Evolutionary conservation across 1,140 invertebrate genomes (phyloP).

Genomic region (Venturia canescens): DNA sequence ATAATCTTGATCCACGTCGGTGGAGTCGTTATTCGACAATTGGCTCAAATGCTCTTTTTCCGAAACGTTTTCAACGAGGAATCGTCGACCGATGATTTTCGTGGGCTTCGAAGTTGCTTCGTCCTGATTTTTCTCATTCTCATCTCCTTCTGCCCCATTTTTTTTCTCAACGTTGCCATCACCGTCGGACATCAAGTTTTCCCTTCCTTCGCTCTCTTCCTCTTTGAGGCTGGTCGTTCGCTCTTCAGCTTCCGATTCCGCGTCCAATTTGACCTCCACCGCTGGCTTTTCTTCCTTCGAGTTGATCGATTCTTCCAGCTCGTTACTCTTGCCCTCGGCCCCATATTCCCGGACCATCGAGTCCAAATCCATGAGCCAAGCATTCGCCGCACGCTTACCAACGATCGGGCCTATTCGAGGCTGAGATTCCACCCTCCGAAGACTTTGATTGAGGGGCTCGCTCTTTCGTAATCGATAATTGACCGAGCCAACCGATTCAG

Average conservation of each 20-base stretch:
- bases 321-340: conserved; percentile 41
- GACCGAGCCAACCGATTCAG: neutral
- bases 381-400: neutral
- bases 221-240: neutral
- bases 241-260: neutral
- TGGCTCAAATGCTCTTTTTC: conserved; percentile 72
- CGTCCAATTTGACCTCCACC: neutral
- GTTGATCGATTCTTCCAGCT: conserved; percentile 22
- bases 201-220: neutral
- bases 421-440: conserved; percentile 12
- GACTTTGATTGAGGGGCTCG: conserved; percentile 1
- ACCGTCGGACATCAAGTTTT: neutral
- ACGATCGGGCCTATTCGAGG: neutral
- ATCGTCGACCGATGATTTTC: conserved; percentile 68
- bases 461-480: neutral
- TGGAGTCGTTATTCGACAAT: conserved; percentile 60
- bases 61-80: conserved; percentile 71
- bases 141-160: no score
- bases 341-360: conserved; percentile 46
- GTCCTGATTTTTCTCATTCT: neutral
- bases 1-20: conserved; percentile 60
- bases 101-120: neutral
- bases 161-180: no score
- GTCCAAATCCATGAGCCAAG: conserved; percentile 40
- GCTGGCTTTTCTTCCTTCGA: neutral